These are phyloP conservation scores for Ameiurus melas DNA, from an alignment of 2,113 vertebrate species.

Conservation along the genomic window DNA sequence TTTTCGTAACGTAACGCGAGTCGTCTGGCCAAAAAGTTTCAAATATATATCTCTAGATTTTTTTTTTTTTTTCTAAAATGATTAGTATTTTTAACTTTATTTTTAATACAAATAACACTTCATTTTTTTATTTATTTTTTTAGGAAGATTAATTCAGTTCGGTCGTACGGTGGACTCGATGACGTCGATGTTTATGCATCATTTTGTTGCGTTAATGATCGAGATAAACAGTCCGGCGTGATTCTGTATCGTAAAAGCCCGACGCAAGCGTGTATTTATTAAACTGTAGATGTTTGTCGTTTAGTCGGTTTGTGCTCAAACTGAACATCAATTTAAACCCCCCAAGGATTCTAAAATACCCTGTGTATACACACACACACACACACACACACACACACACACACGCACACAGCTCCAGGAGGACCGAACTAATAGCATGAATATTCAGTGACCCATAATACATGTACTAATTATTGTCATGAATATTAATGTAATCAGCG, in stretches of 20 bases:
- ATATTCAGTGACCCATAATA: conserved; percentile 99
- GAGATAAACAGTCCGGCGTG: neutral
- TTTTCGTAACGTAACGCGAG: neutral
- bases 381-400: conserved; percentile 52
- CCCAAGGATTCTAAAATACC: conserved; percentile 41
- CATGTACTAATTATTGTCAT: conserved; percentile 96
- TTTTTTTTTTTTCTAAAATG: too few relatives aligned
- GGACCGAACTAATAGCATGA: conserved; percentile 98
- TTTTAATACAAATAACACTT: neutral
- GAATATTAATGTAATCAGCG: conserved; percentile 99
- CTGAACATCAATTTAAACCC: conserved; percentile 43
- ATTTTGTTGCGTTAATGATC: neutral
- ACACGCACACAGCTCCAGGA: conserved; percentile 81
- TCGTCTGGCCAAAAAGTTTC: neutral
- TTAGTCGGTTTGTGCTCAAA: conserved; percentile 1
- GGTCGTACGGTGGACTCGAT: neutral
- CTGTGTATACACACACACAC: neutral
- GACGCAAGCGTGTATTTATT: neutral
- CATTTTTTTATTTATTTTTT: neutral
- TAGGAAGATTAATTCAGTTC: neutral
- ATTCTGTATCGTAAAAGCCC: too few relatives aligned
- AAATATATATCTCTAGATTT: too few relatives aligned
- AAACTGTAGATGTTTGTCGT: neutral
- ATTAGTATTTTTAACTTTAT: neutral
- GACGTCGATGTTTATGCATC: too few relatives aligned